phyloP scores from a whole-genome alignment of 2,888 invertebrate species.

The Lasioglossum oenotherae region DNA sequence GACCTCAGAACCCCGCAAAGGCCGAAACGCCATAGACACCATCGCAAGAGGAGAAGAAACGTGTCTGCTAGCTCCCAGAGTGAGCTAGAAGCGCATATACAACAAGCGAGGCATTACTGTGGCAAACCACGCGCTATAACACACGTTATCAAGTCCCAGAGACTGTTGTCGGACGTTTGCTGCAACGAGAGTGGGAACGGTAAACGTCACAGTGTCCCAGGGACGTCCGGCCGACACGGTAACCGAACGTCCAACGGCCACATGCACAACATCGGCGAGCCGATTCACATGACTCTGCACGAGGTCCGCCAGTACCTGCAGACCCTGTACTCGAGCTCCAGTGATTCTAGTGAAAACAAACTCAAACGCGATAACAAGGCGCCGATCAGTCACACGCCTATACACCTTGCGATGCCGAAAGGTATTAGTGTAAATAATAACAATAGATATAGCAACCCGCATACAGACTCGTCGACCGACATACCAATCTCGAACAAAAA shows the following conservation, averaged over 20 bases:
- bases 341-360: constrained; percentile 87
- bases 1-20: constrained; percentile 84
- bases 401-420: constrained; percentile 81
- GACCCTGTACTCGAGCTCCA: constrained; percentile 91
- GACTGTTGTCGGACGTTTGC: constrained; percentile 81
- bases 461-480: constrained; percentile 83
- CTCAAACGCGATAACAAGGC: constrained; percentile 83
- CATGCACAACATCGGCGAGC: constrained; percentile 88
- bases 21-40: constrained; percentile 84
- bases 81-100: constrained; percentile 82
- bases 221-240: constrained; percentile 86
- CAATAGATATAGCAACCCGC: constrained; percentile 83
- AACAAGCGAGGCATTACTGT: constrained; percentile 82
- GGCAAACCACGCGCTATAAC: constrained; percentile 82
- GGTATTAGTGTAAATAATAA: constrained; percentile 83
- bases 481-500: constrained; percentile 84
- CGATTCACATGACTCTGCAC: constrained; percentile 93
- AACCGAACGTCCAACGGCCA: constrained; percentile 84
- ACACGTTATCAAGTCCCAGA: constrained; percentile 82
- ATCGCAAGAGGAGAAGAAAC: constrained; percentile 84
- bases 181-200: constrained; percentile 81
- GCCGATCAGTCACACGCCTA: constrained; percentile 70
- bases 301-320: constrained; percentile 94
- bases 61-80: constrained; percentile 85
- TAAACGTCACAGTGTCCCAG: constrained; percentile 90